Evolutionary conservation across 2,888 invertebrate genomes (phyloP).

Genomic region (Cantharis rustica): DNA sequence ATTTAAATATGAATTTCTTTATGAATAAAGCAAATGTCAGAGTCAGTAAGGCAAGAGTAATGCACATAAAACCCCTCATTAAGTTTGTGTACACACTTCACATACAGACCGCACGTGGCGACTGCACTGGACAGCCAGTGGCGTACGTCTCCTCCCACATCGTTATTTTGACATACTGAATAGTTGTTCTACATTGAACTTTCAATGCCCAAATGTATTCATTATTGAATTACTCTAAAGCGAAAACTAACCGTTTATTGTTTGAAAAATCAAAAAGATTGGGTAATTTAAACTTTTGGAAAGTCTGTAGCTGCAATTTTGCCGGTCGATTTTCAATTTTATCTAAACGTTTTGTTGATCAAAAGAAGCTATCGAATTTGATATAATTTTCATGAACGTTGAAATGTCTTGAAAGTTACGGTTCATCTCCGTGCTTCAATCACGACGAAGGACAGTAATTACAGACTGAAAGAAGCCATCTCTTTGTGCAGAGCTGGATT

Average conservation of each 20-base stretch:
- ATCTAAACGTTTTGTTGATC: not conserved
- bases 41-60: slow-evolving; percentile 57
- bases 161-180: slow-evolving; percentile 22
- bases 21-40: slow-evolving; percentile 41
- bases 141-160: slow-evolving; percentile 42
- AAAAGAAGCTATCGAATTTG: slow-evolving; percentile 8
- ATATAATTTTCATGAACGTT: slow-evolving; percentile 12
- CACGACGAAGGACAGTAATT: slow-evolving; percentile 52
- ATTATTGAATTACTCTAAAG: not conserved
- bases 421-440: slow-evolving; percentile 43
- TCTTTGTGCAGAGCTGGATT: slow-evolving; percentile 50
- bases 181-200: not conserved
- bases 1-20: slow-evolving; percentile 21
- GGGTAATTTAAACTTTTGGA: not conserved
- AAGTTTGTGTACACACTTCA: slow-evolving; percentile 54
- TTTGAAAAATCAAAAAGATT: not conserved
- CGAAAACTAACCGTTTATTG: not conserved
- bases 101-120: slow-evolving; percentile 50
- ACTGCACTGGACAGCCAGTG: slow-evolving; percentile 49
- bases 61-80: slow-evolving; percentile 58
- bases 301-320: not conserved
- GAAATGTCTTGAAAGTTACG: slow-evolving; percentile 22
- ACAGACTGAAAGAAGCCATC: slow-evolving; percentile 52
- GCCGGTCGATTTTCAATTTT: slow-evolving; percentile 10
- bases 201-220: not conserved